Evolutionary conservation across 2,113 vertebrate species (phyloP), one percentile per base, ranked within the genome.

Genomic region (Phyllopteryx taeniolatus): DNA sequence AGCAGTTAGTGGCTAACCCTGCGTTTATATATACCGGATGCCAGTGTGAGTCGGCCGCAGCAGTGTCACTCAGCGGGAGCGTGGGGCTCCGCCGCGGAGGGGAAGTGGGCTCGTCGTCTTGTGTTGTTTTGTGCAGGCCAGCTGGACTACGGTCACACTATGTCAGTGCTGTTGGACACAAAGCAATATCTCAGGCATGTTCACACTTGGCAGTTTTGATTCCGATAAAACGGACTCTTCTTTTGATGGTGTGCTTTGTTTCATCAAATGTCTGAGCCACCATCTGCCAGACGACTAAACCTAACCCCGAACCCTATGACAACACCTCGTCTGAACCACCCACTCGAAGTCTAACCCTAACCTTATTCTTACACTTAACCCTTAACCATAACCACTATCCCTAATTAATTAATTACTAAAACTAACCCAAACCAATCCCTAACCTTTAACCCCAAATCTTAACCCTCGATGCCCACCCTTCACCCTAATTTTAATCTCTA

Each of bases 1-100:
- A 83, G 89, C 79, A 87, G 89, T 92, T 92, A 91, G 89, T 89
- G 88, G 90, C 85, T 86, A 86, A 87, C 81, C 86, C 64, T 61
- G 74, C 84, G 83, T 90, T 91, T 90, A 89, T 92, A 88, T 88
- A 90, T 85, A 83, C 81, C 63, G 70, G 79, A 89, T 85, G 84
- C 86, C 89, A 85, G 72, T 82, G 83, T 73, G 82, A 86, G 85
- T 73, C 80, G 86, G 80, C 89, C 84, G 86, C 77, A 79, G 88
- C 85, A 90, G 78, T 81, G 82, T 82, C 84, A 90, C 90, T 89
- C 89, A 76, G 88, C 71, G 72, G 83, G 87, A 47, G 85, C 77
- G 76, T 75, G 74, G 83, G 78, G 81, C 89, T 74, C 73, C 62
- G 66, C 43, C 42, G 19, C n/a, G 12, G 64, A 73, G 82, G 83